Percentiles rank a stretch among this genome's conserved stretches.
Evolutionary conservation across 2,888 invertebrate species (phyloP).

Genomic region (Sarcophaga carnaria): DNA sequence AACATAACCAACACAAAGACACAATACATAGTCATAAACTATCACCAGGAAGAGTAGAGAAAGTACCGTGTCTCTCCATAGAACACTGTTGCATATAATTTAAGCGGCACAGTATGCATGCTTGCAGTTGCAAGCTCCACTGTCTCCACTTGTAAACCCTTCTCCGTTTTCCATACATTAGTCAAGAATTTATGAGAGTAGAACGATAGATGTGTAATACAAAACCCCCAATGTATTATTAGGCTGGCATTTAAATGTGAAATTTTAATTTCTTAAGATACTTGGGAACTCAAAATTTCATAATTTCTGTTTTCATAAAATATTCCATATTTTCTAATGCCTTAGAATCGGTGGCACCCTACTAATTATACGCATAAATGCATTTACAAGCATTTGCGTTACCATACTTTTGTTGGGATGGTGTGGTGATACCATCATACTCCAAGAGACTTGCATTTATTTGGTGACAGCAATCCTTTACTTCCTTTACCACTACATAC

Average conservation of each 20-base stretch:
- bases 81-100: slow-evolving; percentile 45
- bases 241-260: too few relatives aligned
- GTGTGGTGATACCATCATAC: not conserved
- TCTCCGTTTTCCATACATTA: too few relatives aligned
- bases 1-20: slow-evolving; percentile 48
- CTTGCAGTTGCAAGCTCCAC: too few relatives aligned
- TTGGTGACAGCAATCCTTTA: too few relatives aligned
- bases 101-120: not conserved
- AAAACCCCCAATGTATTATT: too few relatives aligned
- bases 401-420: slow-evolving; percentile 3
- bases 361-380: not conserved
- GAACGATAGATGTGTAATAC: too few relatives aligned
- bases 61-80: slow-evolving; percentile 20
- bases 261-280: too few relatives aligned
- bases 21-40: not conserved
- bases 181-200: too few relatives aligned
- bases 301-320: too few relatives aligned
- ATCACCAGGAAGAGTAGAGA: not conserved
- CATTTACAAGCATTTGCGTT: not conserved
- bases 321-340: not conserved
- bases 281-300: too few relatives aligned
- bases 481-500: not conserved
- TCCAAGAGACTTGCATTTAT: not conserved
- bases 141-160: too few relatives aligned
- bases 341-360: not conserved